A percentile compares a stretch with the other conserved stretches of the same genome.
Conservation (phyloP, 2,113 vertebrate genomes). For the Macrotis lagotis region DNA sequence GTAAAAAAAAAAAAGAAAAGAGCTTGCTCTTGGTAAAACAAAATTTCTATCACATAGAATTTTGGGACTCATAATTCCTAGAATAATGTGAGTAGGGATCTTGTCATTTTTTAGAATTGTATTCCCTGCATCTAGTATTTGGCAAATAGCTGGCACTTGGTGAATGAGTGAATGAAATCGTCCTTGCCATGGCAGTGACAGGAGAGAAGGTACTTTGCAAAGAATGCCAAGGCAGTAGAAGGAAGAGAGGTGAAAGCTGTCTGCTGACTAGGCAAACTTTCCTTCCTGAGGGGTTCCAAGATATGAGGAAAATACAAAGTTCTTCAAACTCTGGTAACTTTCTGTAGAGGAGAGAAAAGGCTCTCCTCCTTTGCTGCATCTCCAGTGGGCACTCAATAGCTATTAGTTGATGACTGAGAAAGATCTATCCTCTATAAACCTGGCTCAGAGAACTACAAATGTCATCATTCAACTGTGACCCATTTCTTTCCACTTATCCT, state of each 20-base stretch:
- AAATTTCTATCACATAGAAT: conserved; percentile 17
- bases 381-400: neutral
- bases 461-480: conserved; percentile 33
- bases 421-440: conserved; percentile 64
- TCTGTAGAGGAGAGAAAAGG: neutral
- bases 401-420: neutral
- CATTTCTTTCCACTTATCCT: conserved; percentile 56
- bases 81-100: neutral
- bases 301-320: neutral
- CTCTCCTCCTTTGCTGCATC: neutral
- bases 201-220: neutral
- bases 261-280: neutral
- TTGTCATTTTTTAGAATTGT: neutral
- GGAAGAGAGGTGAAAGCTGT: neutral
- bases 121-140: neutral
- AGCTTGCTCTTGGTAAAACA: conserved; percentile 50
- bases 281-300: neutral
- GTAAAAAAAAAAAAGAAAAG: no score
- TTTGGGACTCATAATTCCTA: conserved; percentile 29
- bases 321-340: neutral
- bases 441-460: conserved; percentile 66
- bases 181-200: neutral
- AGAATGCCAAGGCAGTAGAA: neutral
- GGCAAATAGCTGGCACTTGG: neutral
- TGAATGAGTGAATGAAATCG: neutral